These are phyloP conservation scores for Pasiphila rectangulata DNA, from an alignment of 2,888 invertebrate genomes.

Conservation along the genomic window DNA sequence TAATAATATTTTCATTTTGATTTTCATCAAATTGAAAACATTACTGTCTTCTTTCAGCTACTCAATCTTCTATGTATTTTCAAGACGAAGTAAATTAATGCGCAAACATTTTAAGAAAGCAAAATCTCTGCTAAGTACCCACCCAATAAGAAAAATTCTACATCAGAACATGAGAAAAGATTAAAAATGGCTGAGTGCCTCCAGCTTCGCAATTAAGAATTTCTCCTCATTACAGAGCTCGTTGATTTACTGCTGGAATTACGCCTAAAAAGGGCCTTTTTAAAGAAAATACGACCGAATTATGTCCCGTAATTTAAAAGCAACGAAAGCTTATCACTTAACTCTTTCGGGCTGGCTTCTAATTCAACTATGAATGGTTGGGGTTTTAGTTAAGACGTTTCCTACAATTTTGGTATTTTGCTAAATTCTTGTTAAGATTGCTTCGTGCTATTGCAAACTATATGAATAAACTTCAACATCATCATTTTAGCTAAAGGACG, in stretches of 20 bases:
- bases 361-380: not conserved
- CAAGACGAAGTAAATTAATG: too few relatives aligned
- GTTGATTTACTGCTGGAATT: constrained; percentile 65
- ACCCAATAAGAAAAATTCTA: constrained; percentile 2
- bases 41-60: too few relatives aligned
- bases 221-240: constrained; percentile 54
- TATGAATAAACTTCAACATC: too few relatives aligned
- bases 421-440: not conserved
- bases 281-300: constrained; percentile 42
- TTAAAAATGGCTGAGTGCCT: constrained; percentile 50
- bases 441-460: too few relatives aligned
- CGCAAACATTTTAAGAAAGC: too few relatives aligned
- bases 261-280: constrained; percentile 42
- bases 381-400: too few relatives aligned
- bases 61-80: too few relatives aligned
- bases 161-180: constrained; percentile 39
- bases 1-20: too few relatives aligned
- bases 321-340: constrained; percentile 34
- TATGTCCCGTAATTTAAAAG: constrained; percentile 34
- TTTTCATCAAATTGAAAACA: too few relatives aligned
- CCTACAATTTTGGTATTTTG: too few relatives aligned
- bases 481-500: too few relatives aligned
- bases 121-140: not conserved
- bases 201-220: constrained; percentile 64
- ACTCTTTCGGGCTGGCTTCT: constrained; percentile 26